Conservation (phyloP, 2,113 vertebrate species). For the Forbesichthys agassizii region DNA sequence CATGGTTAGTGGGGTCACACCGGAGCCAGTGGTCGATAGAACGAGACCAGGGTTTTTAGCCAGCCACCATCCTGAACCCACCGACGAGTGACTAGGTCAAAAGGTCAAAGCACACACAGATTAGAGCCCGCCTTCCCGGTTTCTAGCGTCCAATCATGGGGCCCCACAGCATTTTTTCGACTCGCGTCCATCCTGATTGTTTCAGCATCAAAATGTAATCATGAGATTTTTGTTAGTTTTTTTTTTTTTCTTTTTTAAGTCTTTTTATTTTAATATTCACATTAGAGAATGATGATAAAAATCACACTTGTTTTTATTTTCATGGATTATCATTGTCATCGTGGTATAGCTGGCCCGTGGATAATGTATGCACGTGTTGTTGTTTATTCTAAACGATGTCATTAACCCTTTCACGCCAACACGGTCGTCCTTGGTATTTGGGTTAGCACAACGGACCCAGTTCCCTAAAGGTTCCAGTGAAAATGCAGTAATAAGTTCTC, state of each 20-base stretch:
- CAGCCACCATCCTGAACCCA: slow-evolving; percentile 80
- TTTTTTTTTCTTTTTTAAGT: slow-evolving; percentile 55
- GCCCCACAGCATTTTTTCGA: slow-evolving; percentile 58
- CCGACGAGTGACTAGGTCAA: slow-evolving; percentile 69
- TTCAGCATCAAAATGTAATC: slow-evolving; percentile 44
- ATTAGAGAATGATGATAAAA: slow-evolving; percentile 51
- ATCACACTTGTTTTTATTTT: slow-evolving; percentile 58
- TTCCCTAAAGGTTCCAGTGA: slow-evolving; percentile 55
- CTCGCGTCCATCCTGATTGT: slow-evolving; percentile 66
- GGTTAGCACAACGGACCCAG: slow-evolving; percentile 50
- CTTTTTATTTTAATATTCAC: slow-evolving; percentile 48
- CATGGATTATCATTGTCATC: slow-evolving; percentile 38
- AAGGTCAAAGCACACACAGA: slow-evolving; percentile 77
- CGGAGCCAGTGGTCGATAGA: slow-evolving; percentile 64
- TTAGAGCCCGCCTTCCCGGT: slow-evolving; percentile 64
- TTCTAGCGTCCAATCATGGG: slow-evolving; percentile 66
- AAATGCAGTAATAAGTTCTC: slow-evolving; percentile 71
- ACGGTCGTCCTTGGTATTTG: slow-evolving; percentile 51
- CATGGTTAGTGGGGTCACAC: slow-evolving; percentile 71
- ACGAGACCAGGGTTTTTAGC: slow-evolving; percentile 67
- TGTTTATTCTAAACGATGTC: slow-evolving; percentile 15
- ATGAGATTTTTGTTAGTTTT: slow-evolving; percentile 57
- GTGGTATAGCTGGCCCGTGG: slow-evolving; percentile 50
- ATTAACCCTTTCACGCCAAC: slow-evolving; percentile 43
- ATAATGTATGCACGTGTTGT: slow-evolving; percentile 28